Base-by-base conservation (phyloP, 2,797 vertebrate genomes). In the Sebastes nivosus region DNA sequence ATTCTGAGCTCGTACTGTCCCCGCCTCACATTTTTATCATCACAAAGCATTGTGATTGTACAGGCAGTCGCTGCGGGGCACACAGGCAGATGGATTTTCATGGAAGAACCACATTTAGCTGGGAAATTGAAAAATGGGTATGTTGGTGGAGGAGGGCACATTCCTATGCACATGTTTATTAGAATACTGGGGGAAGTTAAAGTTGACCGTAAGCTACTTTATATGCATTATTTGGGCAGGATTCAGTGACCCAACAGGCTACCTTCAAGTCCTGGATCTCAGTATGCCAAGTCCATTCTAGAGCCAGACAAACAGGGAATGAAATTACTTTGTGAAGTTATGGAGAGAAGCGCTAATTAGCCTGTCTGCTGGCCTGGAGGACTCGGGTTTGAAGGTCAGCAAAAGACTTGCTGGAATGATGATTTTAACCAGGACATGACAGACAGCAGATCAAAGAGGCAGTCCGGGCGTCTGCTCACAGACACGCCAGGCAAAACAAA, bases 341-440 rank as follows among this genome's bases (percentile, higher is more conserved):
- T n/a, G 32, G 77, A 84, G 65, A 4, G 20, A 80, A 81, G 67
- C 38, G 29, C 89, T 90, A 93, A 93, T 93, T 93, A 89, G 90
- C 50, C 14, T 65, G 79, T 77, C 74, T 76, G 42, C 69, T 86
- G 76, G 81, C 84, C 87, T 79, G 82, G 69, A 89, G 89, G 81
- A 88, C 69, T 80, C 52, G 2, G 87, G 70, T 88, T 88, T 92
- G 90, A 94, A 93, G 92, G 90, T 90, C 90, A 90, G 74, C 46
- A 71, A 55, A 83, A 85, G 87, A 86, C 70, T 79, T 64, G 71
- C 75, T 52, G 50, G 67, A 80, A 75, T 82, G 70, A 88, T 71
- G 82, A 85, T 78, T 87, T 86, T 59, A 84, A 72, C 55, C 70
- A 76, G 50, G 77, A 77, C 42, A 67, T 88, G 83, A 92, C 73